A percentile compares a stretch with the other conserved stretches of the same genome.
These are phyloP conservation scores for Troides oblongomaculatus DNA, from an alignment of 2,888 invertebrate genomes.

Conservation along the genomic window DNA sequence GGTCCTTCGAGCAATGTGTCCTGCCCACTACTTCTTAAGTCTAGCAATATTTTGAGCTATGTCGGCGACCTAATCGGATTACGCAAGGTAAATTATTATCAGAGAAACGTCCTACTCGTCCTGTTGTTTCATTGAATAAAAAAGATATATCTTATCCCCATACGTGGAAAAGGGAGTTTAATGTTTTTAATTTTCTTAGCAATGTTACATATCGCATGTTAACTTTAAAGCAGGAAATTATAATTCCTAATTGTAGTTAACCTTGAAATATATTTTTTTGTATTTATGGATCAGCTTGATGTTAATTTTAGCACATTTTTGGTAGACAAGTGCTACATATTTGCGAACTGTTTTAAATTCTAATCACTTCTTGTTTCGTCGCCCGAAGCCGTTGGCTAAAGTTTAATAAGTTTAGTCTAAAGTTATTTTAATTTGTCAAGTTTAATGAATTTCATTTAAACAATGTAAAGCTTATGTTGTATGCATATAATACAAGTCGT, in stretches of 20 bases:
- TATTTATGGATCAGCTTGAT: slow-evolving; percentile 2
- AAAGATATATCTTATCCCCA: too few relatives aligned
- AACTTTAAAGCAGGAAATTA: not conserved
- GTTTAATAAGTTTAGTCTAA: not conserved
- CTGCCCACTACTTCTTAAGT: too few relatives aligned
- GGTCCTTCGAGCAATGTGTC: too few relatives aligned
- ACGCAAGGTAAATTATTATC: too few relatives aligned
- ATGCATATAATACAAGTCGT: not conserved
- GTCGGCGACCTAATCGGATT: too few relatives aligned
- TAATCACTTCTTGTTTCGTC: slow-evolving; percentile 12
- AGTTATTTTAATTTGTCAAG: not conserved
- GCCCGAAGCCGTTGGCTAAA: not conserved
- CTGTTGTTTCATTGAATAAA: too few relatives aligned
- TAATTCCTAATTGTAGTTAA: not conserved
- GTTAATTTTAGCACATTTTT: slow-evolving; percentile 10
- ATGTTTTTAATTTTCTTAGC: not conserved
- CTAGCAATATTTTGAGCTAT: too few relatives aligned
- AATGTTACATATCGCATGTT: not conserved
- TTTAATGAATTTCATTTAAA: not conserved
- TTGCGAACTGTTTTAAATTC: slow-evolving; percentile 17
- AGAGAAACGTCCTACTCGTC: too few relatives aligned
- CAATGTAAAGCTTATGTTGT: not conserved
- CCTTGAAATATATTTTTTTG: not conserved
- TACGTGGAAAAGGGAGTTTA: too few relatives aligned
- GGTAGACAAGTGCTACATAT: not conserved